phyloP scores from a whole-genome alignment of 2,797 vertebrate genomes.

The Apogon hyalosoma region DNA sequence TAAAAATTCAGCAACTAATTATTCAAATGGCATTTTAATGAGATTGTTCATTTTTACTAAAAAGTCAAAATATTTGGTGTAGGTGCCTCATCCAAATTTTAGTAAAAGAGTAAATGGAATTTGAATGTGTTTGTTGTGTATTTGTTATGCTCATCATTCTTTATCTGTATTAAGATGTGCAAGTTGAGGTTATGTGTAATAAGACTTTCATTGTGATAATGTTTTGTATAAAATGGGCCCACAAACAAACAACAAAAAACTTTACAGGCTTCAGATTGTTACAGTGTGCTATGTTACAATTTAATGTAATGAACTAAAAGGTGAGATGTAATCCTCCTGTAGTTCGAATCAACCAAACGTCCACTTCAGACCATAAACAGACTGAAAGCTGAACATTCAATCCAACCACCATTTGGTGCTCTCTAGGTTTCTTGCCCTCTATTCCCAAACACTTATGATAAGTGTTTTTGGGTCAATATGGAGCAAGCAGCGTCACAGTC shows the following conservation, averaged over 20 bases:
- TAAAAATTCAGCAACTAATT: slow-evolving; percentile 38
- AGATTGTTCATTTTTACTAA: slow-evolving; percentile 57
- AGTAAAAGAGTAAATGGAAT: slow-evolving; percentile 59
- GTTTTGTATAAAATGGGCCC: slow-evolving; percentile 70
- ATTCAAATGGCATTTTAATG: slow-evolving; percentile 40
- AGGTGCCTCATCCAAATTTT: slow-evolving; percentile 47
- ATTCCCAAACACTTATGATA: slow-evolving; percentile 43
- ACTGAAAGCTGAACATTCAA: slow-evolving; percentile 51
- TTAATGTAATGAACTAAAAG: slow-evolving; percentile 36
- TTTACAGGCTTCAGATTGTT: slow-evolving; percentile 54
- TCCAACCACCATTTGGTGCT: slow-evolving; percentile 53
- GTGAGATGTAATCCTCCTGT: slow-evolving; percentile 58
- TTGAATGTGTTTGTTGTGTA: slow-evolving; percentile 51
- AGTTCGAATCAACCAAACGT: slow-evolving; percentile 57
- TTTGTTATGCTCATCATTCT: slow-evolving; percentile 61
- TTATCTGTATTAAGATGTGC: slow-evolving; percentile 68
- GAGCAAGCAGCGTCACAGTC: slow-evolving; percentile 62
- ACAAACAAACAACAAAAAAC: slow-evolving; percentile 40
- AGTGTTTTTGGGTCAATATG: slow-evolving; percentile 52
- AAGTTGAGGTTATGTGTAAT: slow-evolving; percentile 44
- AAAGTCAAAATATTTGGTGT: slow-evolving; percentile 34
- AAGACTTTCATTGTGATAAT: slow-evolving; percentile 48
- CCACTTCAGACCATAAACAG: slow-evolving; percentile 49
- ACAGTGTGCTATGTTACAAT: slow-evolving; percentile 31
- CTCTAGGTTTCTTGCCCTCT: slow-evolving; percentile 49